Evolutionary conservation across 2,888 invertebrate genomes (phyloP).

Genomic region (Phyllotreta cruciferae): DNA sequence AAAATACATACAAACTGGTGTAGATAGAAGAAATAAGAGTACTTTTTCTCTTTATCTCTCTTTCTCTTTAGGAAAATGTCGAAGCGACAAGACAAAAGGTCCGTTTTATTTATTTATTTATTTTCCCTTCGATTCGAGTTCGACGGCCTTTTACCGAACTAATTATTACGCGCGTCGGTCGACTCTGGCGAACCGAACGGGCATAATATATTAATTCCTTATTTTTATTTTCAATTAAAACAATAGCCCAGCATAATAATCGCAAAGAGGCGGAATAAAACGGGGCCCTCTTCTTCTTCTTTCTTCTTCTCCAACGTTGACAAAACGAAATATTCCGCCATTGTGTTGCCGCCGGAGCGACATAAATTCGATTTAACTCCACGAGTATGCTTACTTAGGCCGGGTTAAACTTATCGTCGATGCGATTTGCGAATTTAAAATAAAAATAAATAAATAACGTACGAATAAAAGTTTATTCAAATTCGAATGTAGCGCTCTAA

Average conservation of each 20-base stretch:
- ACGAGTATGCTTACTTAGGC: slow-evolving; percentile 14
- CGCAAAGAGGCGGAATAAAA: slow-evolving; percentile 40
- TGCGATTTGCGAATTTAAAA: neutral
- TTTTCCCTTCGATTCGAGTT: slow-evolving; percentile 10
- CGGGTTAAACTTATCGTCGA: slow-evolving; percentile 27
- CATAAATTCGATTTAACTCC: slow-evolving; percentile 40
- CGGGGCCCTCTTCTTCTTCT: neutral
- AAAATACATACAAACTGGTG: no score
- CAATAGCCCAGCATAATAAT: slow-evolving; percentile 44
- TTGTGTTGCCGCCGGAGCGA: slow-evolving; percentile 35
- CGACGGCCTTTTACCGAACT: slow-evolving; percentile 38
- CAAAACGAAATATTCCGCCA: slow-evolving; percentile 45
- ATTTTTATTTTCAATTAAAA: slow-evolving; percentile 46
- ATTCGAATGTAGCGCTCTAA: neutral
- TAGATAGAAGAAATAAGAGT: no score
- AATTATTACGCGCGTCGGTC: slow-evolving; percentile 44
- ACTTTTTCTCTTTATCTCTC: no score
- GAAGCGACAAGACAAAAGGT: slow-evolving; percentile 14
- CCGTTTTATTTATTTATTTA: no score
- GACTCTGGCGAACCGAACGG: slow-evolving; percentile 36
- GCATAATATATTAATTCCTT: slow-evolving; percentile 43
- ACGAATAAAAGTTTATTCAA: neutral
- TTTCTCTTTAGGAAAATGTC: neutral
- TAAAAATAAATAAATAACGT: no score
- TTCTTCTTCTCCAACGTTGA: slow-evolving; percentile 30